These are phyloP conservation scores for Neoarius graeffei DNA, from an alignment of 2,113 vertebrate genomes.

Conservation along the genomic window DNA sequence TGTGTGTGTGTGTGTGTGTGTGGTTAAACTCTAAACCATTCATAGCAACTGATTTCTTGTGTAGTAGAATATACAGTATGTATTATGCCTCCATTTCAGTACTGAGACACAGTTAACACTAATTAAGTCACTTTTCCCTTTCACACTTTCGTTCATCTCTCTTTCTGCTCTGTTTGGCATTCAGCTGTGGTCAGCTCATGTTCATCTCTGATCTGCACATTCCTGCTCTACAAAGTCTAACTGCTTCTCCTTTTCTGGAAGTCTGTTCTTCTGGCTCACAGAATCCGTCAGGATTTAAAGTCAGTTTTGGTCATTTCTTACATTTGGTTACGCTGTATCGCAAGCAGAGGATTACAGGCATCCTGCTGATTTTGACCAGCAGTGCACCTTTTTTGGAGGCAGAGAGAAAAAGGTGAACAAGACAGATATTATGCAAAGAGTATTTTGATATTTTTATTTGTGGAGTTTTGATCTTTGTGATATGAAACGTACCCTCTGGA, in stretches of 20 bases:
- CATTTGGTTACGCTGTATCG: conserved; percentile 23
- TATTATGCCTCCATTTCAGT: background rate
- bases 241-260: conserved; percentile 54
- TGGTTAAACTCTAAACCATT: background rate
- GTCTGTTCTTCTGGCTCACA: conserved; percentile 24
- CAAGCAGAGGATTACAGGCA: conserved; percentile 36
- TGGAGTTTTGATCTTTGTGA: no score
- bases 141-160: background rate
- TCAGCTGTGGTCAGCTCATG: conserved; percentile 18
- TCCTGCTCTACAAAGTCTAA: conserved; percentile 30
- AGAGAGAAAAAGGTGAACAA: conserved; percentile 9
- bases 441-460: background rate
- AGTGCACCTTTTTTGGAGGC: conserved; percentile 41
- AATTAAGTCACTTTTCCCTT: conserved; percentile 8
- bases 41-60: background rate
- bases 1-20: background rate
- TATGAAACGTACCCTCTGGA: background rate
- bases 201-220: conserved; percentile 47
- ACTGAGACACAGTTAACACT: background rate
- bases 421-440: conserved; percentile 3
- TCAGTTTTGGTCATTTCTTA: conserved; percentile 35
- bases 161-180: conserved; percentile 34
- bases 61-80: background rate
- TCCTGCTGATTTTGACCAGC: conserved; percentile 8
- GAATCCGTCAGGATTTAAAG: conserved; percentile 38